A percentile compares a stretch with the other conserved stretches of the same genome.
These are phyloP conservation scores for Pipistrellus pygmaeus DNA, from an alignment of 2,797 vertebrate species.

Conservation along the genomic window DNA sequence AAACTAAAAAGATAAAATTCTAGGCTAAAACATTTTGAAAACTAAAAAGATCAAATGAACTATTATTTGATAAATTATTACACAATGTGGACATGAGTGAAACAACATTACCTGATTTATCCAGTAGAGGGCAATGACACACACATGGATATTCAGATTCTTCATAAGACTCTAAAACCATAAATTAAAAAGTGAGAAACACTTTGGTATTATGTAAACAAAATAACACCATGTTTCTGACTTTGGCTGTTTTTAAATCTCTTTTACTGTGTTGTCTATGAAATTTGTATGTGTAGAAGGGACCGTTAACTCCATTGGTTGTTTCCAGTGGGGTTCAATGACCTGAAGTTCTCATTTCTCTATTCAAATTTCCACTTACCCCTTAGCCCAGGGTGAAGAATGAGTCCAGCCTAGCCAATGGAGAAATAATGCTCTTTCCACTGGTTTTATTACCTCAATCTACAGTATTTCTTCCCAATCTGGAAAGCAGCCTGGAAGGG, in stretches of 20 bases:
- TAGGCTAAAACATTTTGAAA: background rate
- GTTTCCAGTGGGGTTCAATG: background rate
- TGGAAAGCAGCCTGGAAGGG: constrained; percentile 11
- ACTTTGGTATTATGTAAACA: background rate
- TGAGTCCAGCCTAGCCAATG: background rate
- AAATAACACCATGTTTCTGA: background rate
- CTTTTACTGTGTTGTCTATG: background rate
- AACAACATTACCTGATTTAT: background rate
- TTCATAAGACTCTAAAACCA: constrained; percentile 34
- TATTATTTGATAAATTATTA: constrained; percentile 8
- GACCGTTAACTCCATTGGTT: background rate
- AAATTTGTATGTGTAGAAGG: background rate
- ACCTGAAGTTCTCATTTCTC: background rate
- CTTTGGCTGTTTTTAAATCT: background rate
- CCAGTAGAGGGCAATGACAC: constrained; percentile 79
- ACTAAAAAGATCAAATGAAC: background rate
- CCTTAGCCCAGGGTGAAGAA: constrained; percentile 18
- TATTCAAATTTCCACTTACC: constrained; percentile 24
- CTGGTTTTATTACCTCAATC: background rate
- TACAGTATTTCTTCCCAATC: background rate
- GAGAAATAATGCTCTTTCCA: background rate
- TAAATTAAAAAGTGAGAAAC: constrained; percentile 53
- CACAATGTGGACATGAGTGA: background rate
- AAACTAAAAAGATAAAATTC: background rate
- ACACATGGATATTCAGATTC: constrained; percentile 33